Conservation (phyloP, 2,113 vertebrate species). For the Antidorcas marsupialis region DNA sequence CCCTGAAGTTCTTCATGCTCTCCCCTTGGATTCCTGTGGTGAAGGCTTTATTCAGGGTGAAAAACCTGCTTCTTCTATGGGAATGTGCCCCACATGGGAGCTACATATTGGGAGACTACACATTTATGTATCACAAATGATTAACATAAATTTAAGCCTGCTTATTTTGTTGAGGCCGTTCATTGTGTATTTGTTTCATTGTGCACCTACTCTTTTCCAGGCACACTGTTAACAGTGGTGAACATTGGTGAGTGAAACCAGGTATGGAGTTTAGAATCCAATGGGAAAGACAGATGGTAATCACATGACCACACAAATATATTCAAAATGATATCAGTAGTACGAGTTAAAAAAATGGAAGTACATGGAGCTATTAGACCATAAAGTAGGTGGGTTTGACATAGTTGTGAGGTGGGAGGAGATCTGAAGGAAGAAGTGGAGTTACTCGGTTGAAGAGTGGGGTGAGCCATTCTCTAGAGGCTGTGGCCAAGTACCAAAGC, state of each 20-base stretch:
- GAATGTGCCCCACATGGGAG: not conserved
- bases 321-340: not conserved
- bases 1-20: not conserved
- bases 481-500: not conserved
- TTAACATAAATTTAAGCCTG: not conserved
- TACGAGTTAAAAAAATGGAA: not conserved
- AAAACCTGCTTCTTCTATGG: not conserved
- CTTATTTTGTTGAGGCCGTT: not conserved
- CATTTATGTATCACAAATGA: not conserved
- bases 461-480: not conserved
- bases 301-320: not conserved
- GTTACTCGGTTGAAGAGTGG: not conserved
- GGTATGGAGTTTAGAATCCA: not conserved
- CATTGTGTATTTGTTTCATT: not conserved
- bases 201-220: not conserved
- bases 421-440: not conserved
- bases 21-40: not conserved
- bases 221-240: not conserved
- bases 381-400: not conserved
- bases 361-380: not conserved
- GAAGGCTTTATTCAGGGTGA: not conserved
- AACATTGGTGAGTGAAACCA: not conserved
- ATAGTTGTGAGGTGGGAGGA: not conserved
- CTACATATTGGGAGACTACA: not conserved
- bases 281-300: not conserved